A percentile compares a stretch with the other conserved stretches of the same genome.
These are phyloP conservation scores for Neodiprion pinetum DNA, from an alignment of 1,140 invertebrate genomes.

Conservation along the genomic window DNA sequence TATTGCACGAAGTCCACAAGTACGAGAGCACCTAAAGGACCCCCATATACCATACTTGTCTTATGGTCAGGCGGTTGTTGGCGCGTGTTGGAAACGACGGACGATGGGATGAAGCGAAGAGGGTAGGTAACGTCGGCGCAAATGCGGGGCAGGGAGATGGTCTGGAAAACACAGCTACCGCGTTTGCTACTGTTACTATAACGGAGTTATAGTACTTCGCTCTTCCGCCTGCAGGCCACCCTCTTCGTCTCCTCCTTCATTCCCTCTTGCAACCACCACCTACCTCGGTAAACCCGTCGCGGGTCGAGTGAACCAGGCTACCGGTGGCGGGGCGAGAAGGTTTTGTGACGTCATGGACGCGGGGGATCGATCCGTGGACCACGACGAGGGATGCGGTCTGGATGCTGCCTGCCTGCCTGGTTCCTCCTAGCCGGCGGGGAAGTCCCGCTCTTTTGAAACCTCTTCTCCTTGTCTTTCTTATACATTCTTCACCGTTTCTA, in stretches of 20 bases:
- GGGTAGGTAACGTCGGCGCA: too few species aligned
- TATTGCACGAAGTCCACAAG: too few species aligned
- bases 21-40: too few species aligned
- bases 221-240: background rate
- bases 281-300: background rate
- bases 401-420: slow-evolving; percentile 18
- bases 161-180: background rate
- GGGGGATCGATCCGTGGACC: slow-evolving; percentile 37
- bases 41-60: too few species aligned
- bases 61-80: too few species aligned
- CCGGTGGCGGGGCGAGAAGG: slow-evolving; percentile 19
- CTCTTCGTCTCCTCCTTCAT: background rate
- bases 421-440: background rate
- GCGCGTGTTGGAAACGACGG: too few species aligned
- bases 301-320: slow-evolving; percentile 1
- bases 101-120: too few species aligned
- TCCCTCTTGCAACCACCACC: background rate
- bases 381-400: slow-evolving; percentile 24
- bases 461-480: background rate
- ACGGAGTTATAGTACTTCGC: slow-evolving; percentile 2
- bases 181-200: background rate
- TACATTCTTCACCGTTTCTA: background rate
- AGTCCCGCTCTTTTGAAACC: too few species aligned
- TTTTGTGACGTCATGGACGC: slow-evolving; percentile 31
- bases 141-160: background rate